A percentile compares a stretch with the other conserved stretches of the same genome.
Evolutionary conservation across 1,140 invertebrate species (phyloP).

Genomic region (Pseudomyrmex gracilis): DNA sequence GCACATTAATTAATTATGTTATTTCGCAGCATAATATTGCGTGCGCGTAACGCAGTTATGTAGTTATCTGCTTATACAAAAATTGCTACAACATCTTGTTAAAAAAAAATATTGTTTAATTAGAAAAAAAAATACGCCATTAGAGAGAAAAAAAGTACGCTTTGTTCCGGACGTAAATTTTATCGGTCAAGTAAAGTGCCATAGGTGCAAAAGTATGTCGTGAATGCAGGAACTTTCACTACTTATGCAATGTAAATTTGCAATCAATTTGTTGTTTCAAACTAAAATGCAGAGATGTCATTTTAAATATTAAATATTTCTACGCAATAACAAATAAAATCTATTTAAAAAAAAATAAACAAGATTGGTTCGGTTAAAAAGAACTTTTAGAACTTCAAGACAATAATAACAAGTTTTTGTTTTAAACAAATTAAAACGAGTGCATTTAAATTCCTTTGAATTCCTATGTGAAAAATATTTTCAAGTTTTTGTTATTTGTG

Average conservation of each 20-base stretch:
- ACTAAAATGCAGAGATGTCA: not conserved
- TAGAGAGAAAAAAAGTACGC: no score
- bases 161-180: not conserved
- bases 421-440: no score
- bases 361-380: no score
- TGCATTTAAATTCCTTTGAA: no score
- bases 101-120: not conserved
- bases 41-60: no score
- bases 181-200: conserved; percentile 50
- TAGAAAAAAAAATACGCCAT: not conserved
- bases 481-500: no score
- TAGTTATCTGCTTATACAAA: not conserved
- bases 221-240: conserved; percentile 59
- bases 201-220: conserved; percentile 34
- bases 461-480: no score
- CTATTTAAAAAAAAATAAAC: no score
- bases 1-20: not conserved
- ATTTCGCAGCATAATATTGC: not conserved
- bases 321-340: no score
- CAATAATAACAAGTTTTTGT: no score
- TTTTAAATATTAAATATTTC: not conserved
- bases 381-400: no score
- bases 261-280: conserved; percentile 2
- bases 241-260: conserved; percentile 46
- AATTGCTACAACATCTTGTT: not conserved